Evolutionary conservation across 2,888 invertebrate genomes (phyloP).

Genomic region (Disparrhopalites patrizii): DNA sequence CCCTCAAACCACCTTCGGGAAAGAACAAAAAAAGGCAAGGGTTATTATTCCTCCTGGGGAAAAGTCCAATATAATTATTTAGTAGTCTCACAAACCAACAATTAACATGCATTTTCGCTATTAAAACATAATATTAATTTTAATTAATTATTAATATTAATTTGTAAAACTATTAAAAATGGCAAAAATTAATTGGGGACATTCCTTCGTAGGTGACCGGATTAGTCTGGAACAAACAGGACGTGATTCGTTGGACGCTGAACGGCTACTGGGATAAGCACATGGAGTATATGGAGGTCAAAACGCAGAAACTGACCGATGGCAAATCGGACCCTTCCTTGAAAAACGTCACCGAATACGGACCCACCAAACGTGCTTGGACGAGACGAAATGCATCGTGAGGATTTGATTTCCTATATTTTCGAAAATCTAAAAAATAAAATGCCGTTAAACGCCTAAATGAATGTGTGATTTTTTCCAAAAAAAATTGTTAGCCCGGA

Average conservation of each 20-base stretch:
- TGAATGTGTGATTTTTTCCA: not conserved
- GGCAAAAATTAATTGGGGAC: too few relatives aligned
- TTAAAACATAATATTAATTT: too few relatives aligned
- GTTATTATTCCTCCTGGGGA: too few relatives aligned
- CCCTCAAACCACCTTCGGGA: constrained; percentile 55
- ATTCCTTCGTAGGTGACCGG: constrained; percentile 66
- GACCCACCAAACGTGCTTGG: constrained; percentile 80
- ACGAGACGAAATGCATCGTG: constrained; percentile 70
- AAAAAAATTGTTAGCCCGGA: constrained; percentile 47
- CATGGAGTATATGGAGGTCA: constrained; percentile 88
- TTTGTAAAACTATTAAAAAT: too few relatives aligned
- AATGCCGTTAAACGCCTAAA: not conserved
- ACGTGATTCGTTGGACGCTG: constrained; percentile 61
- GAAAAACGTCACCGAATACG: constrained; percentile 50
- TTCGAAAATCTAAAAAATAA: not conserved
- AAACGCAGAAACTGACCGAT: constrained; percentile 54
- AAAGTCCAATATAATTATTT: not conserved
- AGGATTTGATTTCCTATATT: constrained; percentile 50
- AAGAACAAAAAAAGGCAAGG: constrained; percentile 25
- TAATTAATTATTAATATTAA: too few relatives aligned
- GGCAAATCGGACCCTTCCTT: constrained; percentile 72
- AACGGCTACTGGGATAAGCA: constrained; percentile 91
- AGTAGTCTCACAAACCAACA: too few relatives aligned
- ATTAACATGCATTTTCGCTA: too few relatives aligned
- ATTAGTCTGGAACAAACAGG: constrained; percentile 58